phyloP scores from a whole-genome alignment of 2,797 vertebrate genomes.

The Hylomyscus alleni region DNA sequence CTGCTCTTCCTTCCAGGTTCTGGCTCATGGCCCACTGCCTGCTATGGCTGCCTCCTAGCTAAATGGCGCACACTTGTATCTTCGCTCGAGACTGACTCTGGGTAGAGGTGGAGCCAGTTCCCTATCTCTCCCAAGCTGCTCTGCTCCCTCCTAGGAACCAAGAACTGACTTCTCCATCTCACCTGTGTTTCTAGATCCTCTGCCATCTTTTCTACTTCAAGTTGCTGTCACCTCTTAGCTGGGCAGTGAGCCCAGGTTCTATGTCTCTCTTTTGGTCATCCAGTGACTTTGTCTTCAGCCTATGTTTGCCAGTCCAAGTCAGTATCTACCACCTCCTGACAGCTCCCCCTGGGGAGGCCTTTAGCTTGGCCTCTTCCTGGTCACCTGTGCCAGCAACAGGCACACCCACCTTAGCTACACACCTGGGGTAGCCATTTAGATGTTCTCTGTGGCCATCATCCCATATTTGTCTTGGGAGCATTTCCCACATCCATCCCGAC shows the following conservation, averaged over 20 bases:
- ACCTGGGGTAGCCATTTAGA: too few species aligned
- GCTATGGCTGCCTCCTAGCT: not conserved
- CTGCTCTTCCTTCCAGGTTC: not conserved
- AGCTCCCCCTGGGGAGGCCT: not conserved
- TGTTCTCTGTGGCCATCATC: not conserved
- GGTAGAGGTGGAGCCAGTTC: not conserved
- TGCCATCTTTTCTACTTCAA: not conserved
- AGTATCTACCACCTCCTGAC: not conserved
- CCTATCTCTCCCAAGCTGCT: too few species aligned
- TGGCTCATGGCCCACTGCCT: not conserved
- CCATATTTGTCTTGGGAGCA: accelerated
- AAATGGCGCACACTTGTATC: not conserved
- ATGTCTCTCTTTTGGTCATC: not conserved
- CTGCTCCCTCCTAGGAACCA: not conserved
- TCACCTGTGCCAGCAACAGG: not conserved
- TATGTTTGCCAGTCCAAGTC: not conserved
- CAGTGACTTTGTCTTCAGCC: not conserved
- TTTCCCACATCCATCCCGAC: not conserved
- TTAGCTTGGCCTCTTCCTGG: not conserved
- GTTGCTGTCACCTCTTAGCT: not conserved
- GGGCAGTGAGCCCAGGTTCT: not conserved
- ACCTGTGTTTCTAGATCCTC: not conserved
- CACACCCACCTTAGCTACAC: not conserved
- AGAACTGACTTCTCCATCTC: not conserved
- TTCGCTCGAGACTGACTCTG: not conserved